phyloP scores from a whole-genome alignment of 2,113 vertebrate species.

The Felis chaus region DNA sequence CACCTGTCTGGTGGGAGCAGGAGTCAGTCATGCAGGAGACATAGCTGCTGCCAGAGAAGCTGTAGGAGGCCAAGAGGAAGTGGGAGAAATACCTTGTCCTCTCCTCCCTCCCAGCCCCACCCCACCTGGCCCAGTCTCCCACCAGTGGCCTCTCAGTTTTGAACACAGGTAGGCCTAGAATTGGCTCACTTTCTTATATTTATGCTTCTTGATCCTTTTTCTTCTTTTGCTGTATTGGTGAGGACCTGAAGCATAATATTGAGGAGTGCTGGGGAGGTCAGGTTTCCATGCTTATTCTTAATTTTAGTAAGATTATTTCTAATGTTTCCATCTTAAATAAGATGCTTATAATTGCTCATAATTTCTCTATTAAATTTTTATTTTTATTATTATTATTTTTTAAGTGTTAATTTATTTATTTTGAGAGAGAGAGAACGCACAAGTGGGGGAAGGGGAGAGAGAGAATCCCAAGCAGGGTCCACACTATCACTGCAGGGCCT shows the following conservation, averaged over 20 bases:
- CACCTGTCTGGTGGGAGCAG: neutral
- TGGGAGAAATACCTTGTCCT: neutral
- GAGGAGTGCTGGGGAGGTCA: neutral
- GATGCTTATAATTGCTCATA: neutral
- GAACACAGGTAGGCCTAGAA: neutral
- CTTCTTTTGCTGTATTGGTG: neutral
- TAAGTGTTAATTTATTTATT: too few relatives aligned
- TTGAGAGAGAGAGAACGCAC: too few relatives aligned
- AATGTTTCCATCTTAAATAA: neutral
- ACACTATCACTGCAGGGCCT: too few relatives aligned
- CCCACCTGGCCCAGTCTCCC: neutral
- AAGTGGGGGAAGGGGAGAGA: too few relatives aligned
- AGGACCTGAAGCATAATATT: neutral
- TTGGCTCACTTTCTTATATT: neutral
- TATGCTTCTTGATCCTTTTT: neutral
- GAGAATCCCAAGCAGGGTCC: too few relatives aligned
- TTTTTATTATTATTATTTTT: too few relatives aligned
- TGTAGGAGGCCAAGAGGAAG: neutral
- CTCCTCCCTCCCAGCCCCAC: neutral
- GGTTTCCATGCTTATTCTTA: neutral
- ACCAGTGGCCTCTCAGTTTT: neutral
- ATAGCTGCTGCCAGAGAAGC: neutral
- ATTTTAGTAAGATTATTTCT: slow-evolving; percentile 20
- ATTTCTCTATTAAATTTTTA: neutral
- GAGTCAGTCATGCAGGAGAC: neutral